phyloP scores from a whole-genome alignment of 2,113 vertebrate genomes.

The Daboia siamensis region DNA sequence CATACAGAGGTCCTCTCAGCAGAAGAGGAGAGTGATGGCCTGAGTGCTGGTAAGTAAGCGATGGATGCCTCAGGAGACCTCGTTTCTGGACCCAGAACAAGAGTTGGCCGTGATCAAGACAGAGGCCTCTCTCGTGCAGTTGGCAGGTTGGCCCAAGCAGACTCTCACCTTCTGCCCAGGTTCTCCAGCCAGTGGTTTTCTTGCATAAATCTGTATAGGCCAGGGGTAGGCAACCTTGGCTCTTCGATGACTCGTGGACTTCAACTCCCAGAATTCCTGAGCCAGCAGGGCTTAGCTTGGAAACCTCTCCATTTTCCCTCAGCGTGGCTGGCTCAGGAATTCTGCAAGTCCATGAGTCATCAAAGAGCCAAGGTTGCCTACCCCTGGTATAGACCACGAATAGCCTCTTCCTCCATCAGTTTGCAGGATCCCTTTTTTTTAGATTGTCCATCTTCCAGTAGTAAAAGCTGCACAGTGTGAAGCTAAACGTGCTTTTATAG shows the following conservation, averaged over 20 bases:
- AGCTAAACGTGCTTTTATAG: not conserved
- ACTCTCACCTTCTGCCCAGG: not conserved
- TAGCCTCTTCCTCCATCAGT: not conserved
- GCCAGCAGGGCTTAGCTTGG: no score
- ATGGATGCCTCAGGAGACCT: not conserved
- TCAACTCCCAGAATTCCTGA: no score
- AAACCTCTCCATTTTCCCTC: no score
- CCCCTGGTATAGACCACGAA: not conserved
- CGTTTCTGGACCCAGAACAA: not conserved
- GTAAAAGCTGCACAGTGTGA: not conserved
- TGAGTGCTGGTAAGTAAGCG: slow-evolving; percentile 76
- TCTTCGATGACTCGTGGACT: no score
- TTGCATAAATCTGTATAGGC: not conserved
- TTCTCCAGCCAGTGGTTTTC: not conserved
- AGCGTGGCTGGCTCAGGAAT: no score
- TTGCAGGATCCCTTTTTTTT: not conserved
- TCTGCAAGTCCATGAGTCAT: no score
- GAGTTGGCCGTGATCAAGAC: not conserved
- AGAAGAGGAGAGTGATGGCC: slow-evolving; percentile 88
- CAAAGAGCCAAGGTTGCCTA: no score
- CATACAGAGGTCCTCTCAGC: slow-evolving; percentile 91
- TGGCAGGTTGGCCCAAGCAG: not conserved
- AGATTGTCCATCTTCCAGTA: not conserved
- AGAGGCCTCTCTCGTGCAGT: not conserved
- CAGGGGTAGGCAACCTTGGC: no score